Conservation (phyloP, 2,797 vertebrate genomes). For the Stomatorhinus walkeri region DNA sequence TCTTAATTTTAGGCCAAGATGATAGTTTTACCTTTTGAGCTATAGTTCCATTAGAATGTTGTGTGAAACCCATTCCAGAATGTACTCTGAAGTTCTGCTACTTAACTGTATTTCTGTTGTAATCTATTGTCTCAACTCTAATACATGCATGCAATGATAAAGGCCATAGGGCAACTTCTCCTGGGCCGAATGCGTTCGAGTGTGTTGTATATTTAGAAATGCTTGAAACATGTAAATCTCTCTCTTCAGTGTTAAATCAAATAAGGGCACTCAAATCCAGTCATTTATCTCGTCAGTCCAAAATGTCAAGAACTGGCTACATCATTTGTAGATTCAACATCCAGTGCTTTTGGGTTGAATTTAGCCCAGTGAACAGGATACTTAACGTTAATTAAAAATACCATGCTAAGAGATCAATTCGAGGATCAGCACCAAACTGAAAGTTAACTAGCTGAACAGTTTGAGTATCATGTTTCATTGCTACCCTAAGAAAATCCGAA, state of each 20-base stretch:
- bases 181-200: not conserved
- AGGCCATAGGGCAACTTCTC: not conserved
- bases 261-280: not conserved
- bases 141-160: not conserved
- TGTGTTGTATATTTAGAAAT: not conserved
- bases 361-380: not conserved
- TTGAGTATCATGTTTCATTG: not conserved
- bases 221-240: not conserved
- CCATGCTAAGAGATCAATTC: not conserved
- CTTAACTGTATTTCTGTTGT: not conserved
- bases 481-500: not conserved
- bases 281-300: not conserved
- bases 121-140: not conserved
- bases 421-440: not conserved
- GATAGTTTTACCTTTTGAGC: not conserved
- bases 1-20: not conserved
- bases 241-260: not conserved
- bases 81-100: not conserved
- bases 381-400: not conserved
- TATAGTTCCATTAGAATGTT: not conserved
- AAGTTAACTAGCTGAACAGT: not conserved
- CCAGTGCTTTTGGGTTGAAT: not conserved
- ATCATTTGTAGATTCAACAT: not conserved
- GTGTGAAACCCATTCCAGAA: not conserved
- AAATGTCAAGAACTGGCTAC: not conserved